A percentile compares a stretch with the other conserved stretches of the same genome.
phyloP scores from a whole-genome alignment of 1,140 invertebrate species.

The Tribolium castaneum region DNA sequence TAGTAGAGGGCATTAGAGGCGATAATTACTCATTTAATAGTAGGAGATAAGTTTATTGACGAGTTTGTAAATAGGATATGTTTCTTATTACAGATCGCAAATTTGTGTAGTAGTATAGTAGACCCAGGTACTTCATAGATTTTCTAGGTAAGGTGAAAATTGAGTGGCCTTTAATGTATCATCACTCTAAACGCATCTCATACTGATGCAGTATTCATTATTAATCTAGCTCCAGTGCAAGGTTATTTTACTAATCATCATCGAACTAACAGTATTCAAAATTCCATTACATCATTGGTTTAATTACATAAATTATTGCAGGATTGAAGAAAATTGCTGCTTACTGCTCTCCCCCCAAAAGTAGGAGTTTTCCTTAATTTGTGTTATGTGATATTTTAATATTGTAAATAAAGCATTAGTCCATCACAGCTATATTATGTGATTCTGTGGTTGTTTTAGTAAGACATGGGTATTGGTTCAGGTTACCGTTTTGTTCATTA shows the following conservation, averaged over 20 bases:
- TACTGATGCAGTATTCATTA: conserved; percentile 12
- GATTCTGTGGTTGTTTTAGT: conserved; percentile 33
- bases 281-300: conserved; percentile 5
- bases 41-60: conserved; percentile 3
- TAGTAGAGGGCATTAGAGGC: background rate
- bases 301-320: conserved; percentile 18
- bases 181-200: background rate
- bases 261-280: conserved; percentile 18
- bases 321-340: conserved; percentile 36
- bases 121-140: conserved; percentile 22
- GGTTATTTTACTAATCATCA: conserved; percentile 6
- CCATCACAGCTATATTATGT: conserved; percentile 35
- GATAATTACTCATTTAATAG: background rate
- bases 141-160: conserved; percentile 22
- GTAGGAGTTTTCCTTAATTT: conserved; percentile 34
- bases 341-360: conserved; percentile 33
- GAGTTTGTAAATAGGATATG: conserved; percentile 27
- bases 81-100: conserved; percentile 35
- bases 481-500: conserved; percentile 29
- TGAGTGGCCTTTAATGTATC: conserved; percentile 32
- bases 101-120: conserved; percentile 37
- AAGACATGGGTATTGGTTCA: conserved; percentile 39
- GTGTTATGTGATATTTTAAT: conserved; percentile 37
- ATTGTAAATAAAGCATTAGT: conserved; percentile 36
- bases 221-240: conserved; percentile 7